Conservation (phyloP, 1,140 invertebrate genomes). For the Tetranychus cinnabarinus region DNA sequence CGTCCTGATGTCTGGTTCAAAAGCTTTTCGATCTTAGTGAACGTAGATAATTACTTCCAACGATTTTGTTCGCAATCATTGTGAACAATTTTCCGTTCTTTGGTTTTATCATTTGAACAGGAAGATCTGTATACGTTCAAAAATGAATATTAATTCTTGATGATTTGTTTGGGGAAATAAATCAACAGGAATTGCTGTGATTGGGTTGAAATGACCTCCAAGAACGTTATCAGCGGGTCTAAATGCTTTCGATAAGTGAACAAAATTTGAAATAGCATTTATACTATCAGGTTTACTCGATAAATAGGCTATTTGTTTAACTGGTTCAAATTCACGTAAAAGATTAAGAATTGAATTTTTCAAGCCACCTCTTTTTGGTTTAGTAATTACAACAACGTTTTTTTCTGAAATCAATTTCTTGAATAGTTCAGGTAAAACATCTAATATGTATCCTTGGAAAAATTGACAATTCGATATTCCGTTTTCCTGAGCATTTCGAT, state of each 20-base stretch:
- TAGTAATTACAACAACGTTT: neutral
- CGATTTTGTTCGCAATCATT: no score
- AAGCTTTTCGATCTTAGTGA: no score
- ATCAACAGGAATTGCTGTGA: conserved; percentile 60
- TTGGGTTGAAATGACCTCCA: conserved; percentile 39
- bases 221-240: conserved; percentile 35
- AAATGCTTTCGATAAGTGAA: conserved; percentile 61
- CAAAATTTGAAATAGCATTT: conserved; percentile 42
- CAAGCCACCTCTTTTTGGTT: neutral
- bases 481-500: neutral
- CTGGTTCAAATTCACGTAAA: neutral
- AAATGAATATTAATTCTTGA: conserved; percentile 58
- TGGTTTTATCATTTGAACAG: neutral
- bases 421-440: neutral
- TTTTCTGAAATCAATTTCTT: neutral
- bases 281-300: conserved; percentile 23
- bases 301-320: neutral
- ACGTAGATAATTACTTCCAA: no score
- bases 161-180: conserved; percentile 81
- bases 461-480: neutral
- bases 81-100: no score
- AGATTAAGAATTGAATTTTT: neutral
- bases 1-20: no score
- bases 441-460: neutral
- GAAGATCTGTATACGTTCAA: conserved; percentile 30